Percentiles rank a stretch among this genome's conserved stretches.
phyloP scores from a whole-genome alignment of 2,888 invertebrate species.

The Erebia palarica region DNA sequence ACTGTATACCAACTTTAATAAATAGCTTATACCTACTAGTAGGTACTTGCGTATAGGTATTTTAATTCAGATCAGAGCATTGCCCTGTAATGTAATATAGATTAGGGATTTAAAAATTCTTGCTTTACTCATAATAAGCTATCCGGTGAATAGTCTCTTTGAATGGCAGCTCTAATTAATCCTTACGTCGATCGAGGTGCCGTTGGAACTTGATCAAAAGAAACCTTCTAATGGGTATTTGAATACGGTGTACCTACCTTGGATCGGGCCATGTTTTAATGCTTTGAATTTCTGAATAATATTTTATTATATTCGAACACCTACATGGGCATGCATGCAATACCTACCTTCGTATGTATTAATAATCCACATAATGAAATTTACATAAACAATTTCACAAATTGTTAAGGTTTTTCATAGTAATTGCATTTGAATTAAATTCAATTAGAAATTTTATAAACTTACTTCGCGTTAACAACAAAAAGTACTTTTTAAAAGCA shows the following conservation, averaged over 20 bases:
- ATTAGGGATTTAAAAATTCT: slow-evolving; percentile 39
- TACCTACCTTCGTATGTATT: not conserved
- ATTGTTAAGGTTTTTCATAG: too few species aligned
- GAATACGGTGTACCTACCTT: slow-evolving; percentile 54
- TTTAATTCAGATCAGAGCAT: slow-evolving; percentile 21
- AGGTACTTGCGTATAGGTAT: not conserved
- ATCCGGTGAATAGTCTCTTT: slow-evolving; percentile 58
- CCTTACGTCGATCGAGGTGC: slow-evolving; percentile 60
- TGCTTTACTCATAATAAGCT: slow-evolving; percentile 33
- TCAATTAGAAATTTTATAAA: too few species aligned
- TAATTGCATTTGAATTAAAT: too few species aligned
- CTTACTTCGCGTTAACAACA: too few species aligned
- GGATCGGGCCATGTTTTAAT: slow-evolving; percentile 32
- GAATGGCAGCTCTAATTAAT: slow-evolving; percentile 74
- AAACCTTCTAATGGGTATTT: slow-evolving; percentile 77
- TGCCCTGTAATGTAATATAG: slow-evolving; percentile 36
- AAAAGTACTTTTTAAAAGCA: too few species aligned
- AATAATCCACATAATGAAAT: too few species aligned
- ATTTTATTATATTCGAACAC: not conserved
- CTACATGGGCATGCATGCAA: not conserved
- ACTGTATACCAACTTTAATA: not conserved
- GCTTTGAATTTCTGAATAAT: slow-evolving; percentile 19
- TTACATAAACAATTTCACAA: too few species aligned
- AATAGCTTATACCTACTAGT: not conserved
- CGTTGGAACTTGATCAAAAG: slow-evolving; percentile 69